Base-by-base conservation (phyloP, 2,888 invertebrate genomes). In the Acleris emargana region DNA sequence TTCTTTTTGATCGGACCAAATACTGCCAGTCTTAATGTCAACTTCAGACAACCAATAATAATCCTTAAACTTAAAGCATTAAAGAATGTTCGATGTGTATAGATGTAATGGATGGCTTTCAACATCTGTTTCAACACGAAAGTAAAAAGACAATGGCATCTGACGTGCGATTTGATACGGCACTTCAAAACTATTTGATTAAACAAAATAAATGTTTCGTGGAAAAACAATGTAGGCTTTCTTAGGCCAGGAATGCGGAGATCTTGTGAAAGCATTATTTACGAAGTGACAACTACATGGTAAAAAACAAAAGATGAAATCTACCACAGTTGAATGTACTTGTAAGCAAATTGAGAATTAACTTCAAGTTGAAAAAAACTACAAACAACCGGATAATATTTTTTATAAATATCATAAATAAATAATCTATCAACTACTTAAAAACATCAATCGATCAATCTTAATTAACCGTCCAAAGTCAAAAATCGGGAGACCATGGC, bases 121-220 rank as follows among this genome's bases (percentile, higher is more conserved):
- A 57, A 58, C 68, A 68, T 58, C 68, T 68, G 68, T 64, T 57
- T 54, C 64, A 71, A 64, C 51, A 59, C 22, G 47, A 67, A 66
- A 67, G 67, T 55, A 58, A 68, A 55, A 67, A 72, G 67, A 72
- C 67, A 68, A 66, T 66, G 61, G 50, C 43, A 58, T 20, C 43
- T 69, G 69, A 71, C 69, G 64, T 70, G 67, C 69, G 69, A 74
- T 71, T 73, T 70, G 68, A 70, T 72, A 68, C 66, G 67, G 68
- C 62, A 62, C 68, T 69, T 72, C 73, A 71, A 73, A 72, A 69
- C 68, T 73, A 69, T 68, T 67, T 68, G 68, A 72, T 73, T 70
- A 71, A 74, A 70, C 52, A 70, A 64, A 68, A 69, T 72, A 71
- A 72, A 72, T 68, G 64, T 25, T 68, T 43, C 58, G 32, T 61